Evolutionary conservation across 1,140 invertebrate species (phyloP).

Genomic region (Drosophila sproati): DNA sequence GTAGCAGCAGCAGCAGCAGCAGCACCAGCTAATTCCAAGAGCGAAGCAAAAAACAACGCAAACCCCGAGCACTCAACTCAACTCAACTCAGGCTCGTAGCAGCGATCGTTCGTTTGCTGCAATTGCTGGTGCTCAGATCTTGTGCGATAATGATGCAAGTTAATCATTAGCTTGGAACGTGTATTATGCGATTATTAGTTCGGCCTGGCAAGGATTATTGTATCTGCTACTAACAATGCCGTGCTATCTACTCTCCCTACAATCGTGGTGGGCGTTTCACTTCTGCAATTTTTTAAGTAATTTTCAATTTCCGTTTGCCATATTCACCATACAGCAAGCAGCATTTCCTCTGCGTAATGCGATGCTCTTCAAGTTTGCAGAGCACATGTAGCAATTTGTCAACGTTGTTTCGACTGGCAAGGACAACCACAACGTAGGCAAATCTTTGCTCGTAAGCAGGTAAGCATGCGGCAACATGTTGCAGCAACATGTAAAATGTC

Average conservation of each 20-base stretch:
- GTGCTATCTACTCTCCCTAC: conserved; percentile 41
- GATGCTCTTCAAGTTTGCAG: conserved; percentile 38
- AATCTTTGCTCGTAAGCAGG: conserved; percentile 25
- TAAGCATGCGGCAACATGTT: conserved; percentile 65
- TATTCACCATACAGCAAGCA: conserved; percentile 26
- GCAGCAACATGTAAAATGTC: conserved; percentile 75
- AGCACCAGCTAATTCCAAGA: conserved; percentile 69
- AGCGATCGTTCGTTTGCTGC: conserved; percentile 16
- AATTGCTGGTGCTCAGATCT: conserved; percentile 57
- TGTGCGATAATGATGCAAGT: conserved; percentile 82
- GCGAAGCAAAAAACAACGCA: conserved; percentile 38
- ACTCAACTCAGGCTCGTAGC: conserved; percentile 8
- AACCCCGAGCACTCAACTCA: conserved; percentile 13
- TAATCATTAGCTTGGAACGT: conserved; percentile 83
- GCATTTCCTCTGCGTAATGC: conserved; percentile 45
- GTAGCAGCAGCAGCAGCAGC: conserved; percentile 30
- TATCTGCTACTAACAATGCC: conserved; percentile 23
- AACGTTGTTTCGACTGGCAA: conserved; percentile 50
- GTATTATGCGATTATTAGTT: conserved; percentile 83
- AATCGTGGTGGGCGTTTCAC: conserved; percentile 63
- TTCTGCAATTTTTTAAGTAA: conserved; percentile 60
- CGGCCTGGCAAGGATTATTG: conserved; percentile 51
- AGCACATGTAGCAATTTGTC: conserved; percentile 73
- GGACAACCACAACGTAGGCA: conserved; percentile 39
- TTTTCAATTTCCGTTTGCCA: conserved; percentile 80